Base-by-base conservation (phyloP, 2,888 invertebrate species). In the Eudemis profundana region DNA sequence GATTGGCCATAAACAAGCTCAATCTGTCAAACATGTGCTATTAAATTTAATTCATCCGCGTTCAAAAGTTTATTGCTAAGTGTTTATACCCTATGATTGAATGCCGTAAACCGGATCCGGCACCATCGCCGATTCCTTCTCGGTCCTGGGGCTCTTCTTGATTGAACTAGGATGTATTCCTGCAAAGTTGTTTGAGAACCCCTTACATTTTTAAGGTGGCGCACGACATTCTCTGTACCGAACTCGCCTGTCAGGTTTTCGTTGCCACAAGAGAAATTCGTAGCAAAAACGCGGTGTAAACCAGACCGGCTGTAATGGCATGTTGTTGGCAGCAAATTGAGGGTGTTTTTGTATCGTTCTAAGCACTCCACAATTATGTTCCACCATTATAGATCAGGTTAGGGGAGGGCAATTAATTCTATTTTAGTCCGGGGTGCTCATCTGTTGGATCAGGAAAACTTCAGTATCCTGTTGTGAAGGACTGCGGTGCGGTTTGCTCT, bases 241-340 rank as follows among this genome's bases (percentile, higher is more conserved):
- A 36, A 57, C 27, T 27, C 15, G 44, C 49, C 40, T 21, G 42
- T 57, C 50, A 50, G 44, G 57, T 64, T 64, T 61, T 40, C 38
- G 62, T 40, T n/a, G 38, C 27, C 53, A 42, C 33, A 40, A 46
- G 59, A 65, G 64, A 65, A 59, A 65, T 65, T 65, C 64, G 23
- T 33, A 27, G 51, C 51, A 65, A 59, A 51, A 65, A 65, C 51
- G 23, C 21, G 2, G 33, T 57, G 57, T 59, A 21, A 46, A 57
- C 46, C 29, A 17, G 50, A n/a, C 63, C 19, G n/a, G 44, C 63
- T 12, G 44, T 44, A 38, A 51, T 60, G 60, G 60, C 29, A 60
- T 51, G 46, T 65, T 60, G 59, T 60, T 65, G 46, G 38, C 47
- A 38, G 36, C 59, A 60, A 59, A 59, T 65, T 60, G 51, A 60